Evolutionary conservation across 2,888 invertebrate species (phyloP), one percentile per base, ranked within the genome.

Genomic region (Caenorhabditis virilis): DNA sequence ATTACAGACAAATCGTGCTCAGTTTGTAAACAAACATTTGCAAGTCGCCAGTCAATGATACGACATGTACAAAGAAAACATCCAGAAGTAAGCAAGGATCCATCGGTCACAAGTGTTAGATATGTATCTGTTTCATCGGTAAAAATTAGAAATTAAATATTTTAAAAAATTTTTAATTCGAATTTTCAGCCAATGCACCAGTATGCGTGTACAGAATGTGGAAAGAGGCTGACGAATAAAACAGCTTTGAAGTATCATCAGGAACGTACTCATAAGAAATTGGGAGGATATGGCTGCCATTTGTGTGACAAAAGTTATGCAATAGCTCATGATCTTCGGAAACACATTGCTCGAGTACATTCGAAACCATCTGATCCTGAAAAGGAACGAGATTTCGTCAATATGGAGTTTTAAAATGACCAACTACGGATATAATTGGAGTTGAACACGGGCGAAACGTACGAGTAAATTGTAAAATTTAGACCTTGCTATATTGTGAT

Each of bases 41-140:
- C 72, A 15, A 66, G 66, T 13, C 47, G 69, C 20, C 72, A 72
- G 23, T 72, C 72, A 1, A 66, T 69, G 56, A 33, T 66, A 23
- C 50, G 72, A 42, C 72, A 72, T 30, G 63, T 72, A 36, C 64
- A 56, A 35, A 54, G 69, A 25, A 69, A 66, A 33, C 72, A 72
- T 58, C 69, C 72, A 15, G 72, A 72, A 6, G 41, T 35, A 11
- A 61, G 55, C 38, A 22, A 67, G 22, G 63, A 65, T 47, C 45
- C 55, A 5, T 39, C 33, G 13, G 66, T 66, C 23, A 56, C 61
- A 4, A 51, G 55, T 0, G 50, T 57, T 4, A 25, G 49, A 47
- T 55, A 54, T 39, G 58, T 69, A 13, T 56, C 60, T 11, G 27
- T 46, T 5, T 69, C 66, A 47, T 72, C 72, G 69, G 72, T 72